Evolutionary conservation across 2,797 vertebrate species (phyloP), one percentile per base, ranked within the genome.

Genomic region (Gobionotothen gibberifrons): DNA sequence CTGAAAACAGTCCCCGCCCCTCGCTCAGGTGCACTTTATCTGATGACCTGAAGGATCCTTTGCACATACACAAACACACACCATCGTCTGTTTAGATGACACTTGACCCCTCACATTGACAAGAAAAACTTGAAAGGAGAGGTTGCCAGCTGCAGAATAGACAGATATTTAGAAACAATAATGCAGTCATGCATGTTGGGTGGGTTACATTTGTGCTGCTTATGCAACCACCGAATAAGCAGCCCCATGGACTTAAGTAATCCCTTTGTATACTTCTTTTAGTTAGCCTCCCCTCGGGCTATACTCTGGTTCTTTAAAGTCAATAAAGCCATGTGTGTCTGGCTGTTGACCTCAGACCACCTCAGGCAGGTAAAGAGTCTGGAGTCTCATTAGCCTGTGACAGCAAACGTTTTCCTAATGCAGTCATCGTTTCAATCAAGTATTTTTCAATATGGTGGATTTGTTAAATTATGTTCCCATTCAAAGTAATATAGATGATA

Each of bases 11-110:
- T 55, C 51, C 44, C 57, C 40, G 72, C 59, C 85, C 78, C 73
- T 79, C 76, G 78, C 71, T 88, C 83, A 86, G 87, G 87, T 90
- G 88, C 85, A 74, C 91, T 91, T 84, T 87, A 88, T 90, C 88
- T 82, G 86, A 92, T 90, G 88, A 89, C 85, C 87, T 66, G 70
- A 61, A 87, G 80, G 83, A 77, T 76, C 74, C 71, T 83, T 60
- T 74, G 60, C 51, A 47, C 66, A 53, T 19, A 73, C 68, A 76
- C 72, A 78, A 43, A 85, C 57, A 76, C 74, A 78, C 61, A 43
- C 54, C 16, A 63, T 61, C 79, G 81, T 89, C 76, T 89, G 83
- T 78, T 74, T 74, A 62, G 76, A n/a, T 78, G 81, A 89, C 79
- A 78, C 63, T 86, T 86, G 74, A 86, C 83, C 78, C 51, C 49